Base-by-base conservation (phyloP, 2,113 vertebrate genomes). In the Erpornis zantholeuca region DNA sequence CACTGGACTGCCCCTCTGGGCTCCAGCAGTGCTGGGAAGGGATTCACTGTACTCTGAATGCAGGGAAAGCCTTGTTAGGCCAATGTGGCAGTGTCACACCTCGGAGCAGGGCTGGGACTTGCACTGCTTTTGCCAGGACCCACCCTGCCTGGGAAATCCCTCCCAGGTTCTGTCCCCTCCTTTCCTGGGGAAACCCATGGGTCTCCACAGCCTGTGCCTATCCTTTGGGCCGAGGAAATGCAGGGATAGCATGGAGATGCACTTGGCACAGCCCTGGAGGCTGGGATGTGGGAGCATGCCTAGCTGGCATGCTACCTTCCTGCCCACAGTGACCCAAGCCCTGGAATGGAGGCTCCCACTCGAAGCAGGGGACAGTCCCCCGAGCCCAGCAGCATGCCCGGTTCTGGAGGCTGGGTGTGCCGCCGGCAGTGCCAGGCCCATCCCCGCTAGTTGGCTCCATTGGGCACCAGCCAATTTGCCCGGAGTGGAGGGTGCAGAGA, bases 11-110 rank as follows among this genome's bases (percentile, higher is more conserved):
- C 15, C 40, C 9, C 13, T 47, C 16, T 29, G 54, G 45, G 57
- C 12, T 22, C 38, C 11, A 9, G 0, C 3, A 4, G 33, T 14
- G 22, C 82, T 69, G 61, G 49, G 53, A 36, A 49, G 44, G 24
- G 75, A 72, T 6, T 5, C 0, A 2, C 25, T 0, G 0, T 40
- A 18, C 54, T 0, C 0, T 50, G 57, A 88, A 31, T 19, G 5
- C 0, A 3, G 82, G 25, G 42, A 69, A 66, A 71, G 45, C 70
- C 40, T 57, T 24, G 33, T 29, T 47, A 82, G 88, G 52, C 68
- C 86, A 54, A 1, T 0, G 28, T 65, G 59, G 36, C 59, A 79
- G 54, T 1, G 3, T 63, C 76, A 86, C 0, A 0, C 42, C 64
- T 80, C 49, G 15, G 70, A 86, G 36, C 7, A 3, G 66, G 71